phyloP scores from a whole-genome alignment of 2,797 vertebrate species.

The Peromyscus eremicus region DNA sequence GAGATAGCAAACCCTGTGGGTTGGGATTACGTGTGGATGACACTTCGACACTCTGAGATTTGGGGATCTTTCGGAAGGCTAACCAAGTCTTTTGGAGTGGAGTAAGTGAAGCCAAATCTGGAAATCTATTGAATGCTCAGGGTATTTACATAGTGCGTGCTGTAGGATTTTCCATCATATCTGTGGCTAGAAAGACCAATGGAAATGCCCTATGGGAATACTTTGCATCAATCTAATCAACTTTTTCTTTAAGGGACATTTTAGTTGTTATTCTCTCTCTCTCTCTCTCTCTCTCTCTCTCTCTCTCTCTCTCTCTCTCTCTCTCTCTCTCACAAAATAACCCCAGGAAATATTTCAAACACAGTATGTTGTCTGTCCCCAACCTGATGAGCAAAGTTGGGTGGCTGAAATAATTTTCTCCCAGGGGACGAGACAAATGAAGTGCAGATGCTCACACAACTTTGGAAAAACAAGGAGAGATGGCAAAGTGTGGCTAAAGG shows the following conservation, averaged over 20 bases:
- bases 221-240: slow-evolving; percentile 38
- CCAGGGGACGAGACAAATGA: neutral
- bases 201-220: slow-evolving; percentile 14
- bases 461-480: slow-evolving; percentile 50
- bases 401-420: slow-evolving; percentile 25
- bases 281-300: neutral
- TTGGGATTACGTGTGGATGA: neutral
- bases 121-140: neutral
- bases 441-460: neutral
- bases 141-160: neutral
- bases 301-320: neutral
- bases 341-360: neutral
- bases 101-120: neutral
- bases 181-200: neutral
- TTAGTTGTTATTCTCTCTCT: neutral
- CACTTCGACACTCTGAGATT: neutral
- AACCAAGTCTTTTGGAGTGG: slow-evolving; percentile 15
- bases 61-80: neutral
- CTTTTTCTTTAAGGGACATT: neutral
- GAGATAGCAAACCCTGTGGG: neutral
- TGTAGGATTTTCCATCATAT: slow-evolving; percentile 10
- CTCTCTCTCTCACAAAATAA: neutral
- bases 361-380: slow-evolving; percentile 12
- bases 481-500: slow-evolving; percentile 27
- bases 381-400: neutral